Conservation (phyloP, 2,113 vertebrate genomes). For the Indicator indicator region DNA sequence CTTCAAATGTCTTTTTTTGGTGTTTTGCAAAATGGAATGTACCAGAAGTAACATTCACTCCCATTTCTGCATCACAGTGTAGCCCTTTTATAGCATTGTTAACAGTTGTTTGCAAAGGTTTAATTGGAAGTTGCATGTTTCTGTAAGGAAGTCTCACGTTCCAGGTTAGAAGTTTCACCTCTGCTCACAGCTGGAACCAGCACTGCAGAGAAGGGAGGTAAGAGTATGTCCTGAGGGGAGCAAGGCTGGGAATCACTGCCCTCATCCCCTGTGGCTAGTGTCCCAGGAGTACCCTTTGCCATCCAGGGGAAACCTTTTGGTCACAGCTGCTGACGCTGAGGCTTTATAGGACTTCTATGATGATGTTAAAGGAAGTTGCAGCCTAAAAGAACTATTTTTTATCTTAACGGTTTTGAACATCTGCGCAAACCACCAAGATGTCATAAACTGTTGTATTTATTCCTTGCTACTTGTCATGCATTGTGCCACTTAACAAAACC, state of each 20-base stretch:
- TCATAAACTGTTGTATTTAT: not conserved
- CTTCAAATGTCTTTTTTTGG: not conserved
- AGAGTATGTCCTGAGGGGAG: accelerated
- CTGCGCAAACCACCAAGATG: not conserved
- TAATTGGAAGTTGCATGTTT: not conserved
- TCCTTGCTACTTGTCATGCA: not conserved
- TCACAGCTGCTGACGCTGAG: not conserved
- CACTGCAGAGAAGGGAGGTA: not conserved
- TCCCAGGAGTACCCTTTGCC: not conserved
- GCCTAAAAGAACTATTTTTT: conserved; percentile 14
- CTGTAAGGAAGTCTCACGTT: not conserved
- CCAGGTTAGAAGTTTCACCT: not conserved
- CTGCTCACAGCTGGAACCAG: not conserved
- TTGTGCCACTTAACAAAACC: not conserved
- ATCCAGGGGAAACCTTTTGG: not conserved
- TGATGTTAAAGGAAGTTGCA: not conserved
- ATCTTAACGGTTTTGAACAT: conserved; percentile 48
- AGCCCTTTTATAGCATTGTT: not conserved
- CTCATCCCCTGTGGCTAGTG: accelerated
- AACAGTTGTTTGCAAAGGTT: not conserved
- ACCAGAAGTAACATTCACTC: not conserved
- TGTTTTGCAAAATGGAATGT: not conserved
- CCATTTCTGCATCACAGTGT: not conserved
- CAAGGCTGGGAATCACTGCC: not conserved
- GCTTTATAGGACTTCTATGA: not conserved